phyloP scores from a whole-genome alignment of 2,888 invertebrate genomes.

The Synanthedon andrenaeformis region DNA sequence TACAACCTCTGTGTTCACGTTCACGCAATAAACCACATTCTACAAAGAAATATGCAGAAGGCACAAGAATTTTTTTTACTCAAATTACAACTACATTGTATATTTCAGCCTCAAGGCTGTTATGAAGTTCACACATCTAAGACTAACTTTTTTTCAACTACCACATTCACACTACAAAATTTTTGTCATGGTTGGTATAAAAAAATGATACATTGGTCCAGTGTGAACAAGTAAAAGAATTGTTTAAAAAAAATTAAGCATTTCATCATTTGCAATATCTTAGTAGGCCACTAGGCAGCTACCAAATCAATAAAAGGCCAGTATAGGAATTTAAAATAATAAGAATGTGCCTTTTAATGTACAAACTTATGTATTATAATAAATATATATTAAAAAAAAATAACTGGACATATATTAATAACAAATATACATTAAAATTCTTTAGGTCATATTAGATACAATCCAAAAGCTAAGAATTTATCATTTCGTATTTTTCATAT shows the following conservation, averaged over 20 bases:
- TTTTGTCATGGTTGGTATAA: slow-evolving; percentile 7
- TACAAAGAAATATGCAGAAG: slow-evolving; percentile 15
- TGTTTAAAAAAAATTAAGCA: not conserved
- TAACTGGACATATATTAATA: too few relatives aligned
- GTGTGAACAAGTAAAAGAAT: not conserved
- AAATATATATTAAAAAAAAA: too few relatives aligned
- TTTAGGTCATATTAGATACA: too few relatives aligned
- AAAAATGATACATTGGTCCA: not conserved
- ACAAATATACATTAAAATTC: too few relatives aligned
- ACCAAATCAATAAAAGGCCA: not conserved
- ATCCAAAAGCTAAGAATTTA: too few relatives aligned
- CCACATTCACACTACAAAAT: slow-evolving; percentile 6
- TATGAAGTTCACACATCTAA: not conserved
- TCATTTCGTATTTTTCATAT: too few relatives aligned
- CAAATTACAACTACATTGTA: not conserved
- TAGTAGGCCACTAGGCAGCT: not conserved
- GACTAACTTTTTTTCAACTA: not conserved
- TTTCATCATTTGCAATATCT: not conserved
- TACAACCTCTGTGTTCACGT: not conserved
- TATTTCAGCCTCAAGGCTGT: not conserved
- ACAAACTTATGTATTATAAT: too few relatives aligned
- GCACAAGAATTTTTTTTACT: slow-evolving; percentile 14
- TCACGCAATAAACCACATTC: slow-evolving; percentile 1
- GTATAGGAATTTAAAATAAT: not conserved
- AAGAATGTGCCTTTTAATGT: too few relatives aligned